Percentiles rank a stretch among this genome's conserved stretches.
These are phyloP conservation scores for Heliocidaris tuberculata DNA, from an alignment of 35 echinoderm and acorn worm species.

Conservation along the genomic window DNA sequence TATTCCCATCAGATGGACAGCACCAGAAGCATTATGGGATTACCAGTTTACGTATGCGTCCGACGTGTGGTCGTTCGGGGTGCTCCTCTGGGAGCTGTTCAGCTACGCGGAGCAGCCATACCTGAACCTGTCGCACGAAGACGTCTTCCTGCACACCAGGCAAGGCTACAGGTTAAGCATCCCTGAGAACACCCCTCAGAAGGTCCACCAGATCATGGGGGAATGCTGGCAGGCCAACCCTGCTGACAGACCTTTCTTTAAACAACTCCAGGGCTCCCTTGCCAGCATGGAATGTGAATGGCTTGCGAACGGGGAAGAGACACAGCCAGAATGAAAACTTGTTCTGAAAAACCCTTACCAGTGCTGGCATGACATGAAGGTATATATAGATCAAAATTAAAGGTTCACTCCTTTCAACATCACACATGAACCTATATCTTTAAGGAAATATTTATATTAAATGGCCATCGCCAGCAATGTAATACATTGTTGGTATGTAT, in stretches of 20 bases:
- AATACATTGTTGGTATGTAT: background rate
- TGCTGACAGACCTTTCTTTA: conserved; percentile 67
- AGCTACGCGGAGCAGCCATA: conserved; percentile 91
- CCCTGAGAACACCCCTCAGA: conserved; percentile 73
- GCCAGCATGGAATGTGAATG: conserved; percentile 51
- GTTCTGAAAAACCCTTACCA: too few relatives aligned
- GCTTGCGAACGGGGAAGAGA: conserved; percentile 1
- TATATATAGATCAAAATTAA: background rate
- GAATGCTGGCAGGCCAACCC: conserved; percentile 67
- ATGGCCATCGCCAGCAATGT: background rate
- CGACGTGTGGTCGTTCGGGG: conserved; percentile 92
- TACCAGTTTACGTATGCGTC: conserved; percentile 82
- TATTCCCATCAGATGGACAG: conserved; percentile 89
- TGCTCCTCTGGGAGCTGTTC: conserved; percentile 92
- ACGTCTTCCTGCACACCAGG: conserved; percentile 82
- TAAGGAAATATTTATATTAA: background rate
- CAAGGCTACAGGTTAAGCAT: conserved; percentile 66
- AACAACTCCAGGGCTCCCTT: conserved; percentile 59
- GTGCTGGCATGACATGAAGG: too few relatives aligned
- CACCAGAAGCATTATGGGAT: conserved; percentile 90
- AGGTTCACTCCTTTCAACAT: background rate
- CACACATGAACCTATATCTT: background rate
- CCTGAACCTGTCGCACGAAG: conserved; percentile 70
- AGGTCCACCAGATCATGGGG: conserved; percentile 69
- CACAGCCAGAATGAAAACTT: background rate